Percentiles rank a stretch among this genome's conserved stretches.
phyloP scores from a whole-genome alignment of 2,797 vertebrate species.

The Ispidina lecontei region DNA sequence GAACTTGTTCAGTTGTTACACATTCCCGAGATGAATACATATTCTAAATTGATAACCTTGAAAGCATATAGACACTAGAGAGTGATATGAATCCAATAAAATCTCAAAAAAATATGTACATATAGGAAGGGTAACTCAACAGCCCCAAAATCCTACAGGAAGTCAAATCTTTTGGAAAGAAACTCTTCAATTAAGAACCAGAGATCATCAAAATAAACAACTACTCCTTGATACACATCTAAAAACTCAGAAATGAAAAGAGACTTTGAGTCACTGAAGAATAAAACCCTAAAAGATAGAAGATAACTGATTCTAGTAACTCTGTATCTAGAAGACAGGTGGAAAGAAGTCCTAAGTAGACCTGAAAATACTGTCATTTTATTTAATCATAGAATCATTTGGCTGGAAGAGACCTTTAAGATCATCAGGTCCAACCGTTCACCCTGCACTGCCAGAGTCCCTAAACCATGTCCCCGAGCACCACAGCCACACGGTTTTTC shows the following conservation, averaged over 20 bases:
- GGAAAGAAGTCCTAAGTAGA: background rate
- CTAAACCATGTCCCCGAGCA: no score
- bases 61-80: background rate
- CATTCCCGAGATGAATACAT: background rate
- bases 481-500: no score
- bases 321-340: background rate
- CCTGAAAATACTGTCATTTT: background rate
- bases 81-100: background rate
- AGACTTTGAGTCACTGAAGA: background rate
- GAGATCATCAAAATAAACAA: background rate
- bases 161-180: background rate
- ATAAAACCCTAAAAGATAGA: background rate
- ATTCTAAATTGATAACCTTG: background rate
- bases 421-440: no score
- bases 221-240: background rate
- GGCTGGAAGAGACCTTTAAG: no score
- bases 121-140: background rate
- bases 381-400: background rate
- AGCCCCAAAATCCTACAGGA: background rate
- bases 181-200: background rate
- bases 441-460: no score
- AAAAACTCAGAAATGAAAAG: background rate
- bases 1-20: background rate
- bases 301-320: background rate
- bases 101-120: background rate